Evolutionary conservation across 1,140 invertebrate genomes (phyloP).

Genomic region (Diachasma alloeum): DNA sequence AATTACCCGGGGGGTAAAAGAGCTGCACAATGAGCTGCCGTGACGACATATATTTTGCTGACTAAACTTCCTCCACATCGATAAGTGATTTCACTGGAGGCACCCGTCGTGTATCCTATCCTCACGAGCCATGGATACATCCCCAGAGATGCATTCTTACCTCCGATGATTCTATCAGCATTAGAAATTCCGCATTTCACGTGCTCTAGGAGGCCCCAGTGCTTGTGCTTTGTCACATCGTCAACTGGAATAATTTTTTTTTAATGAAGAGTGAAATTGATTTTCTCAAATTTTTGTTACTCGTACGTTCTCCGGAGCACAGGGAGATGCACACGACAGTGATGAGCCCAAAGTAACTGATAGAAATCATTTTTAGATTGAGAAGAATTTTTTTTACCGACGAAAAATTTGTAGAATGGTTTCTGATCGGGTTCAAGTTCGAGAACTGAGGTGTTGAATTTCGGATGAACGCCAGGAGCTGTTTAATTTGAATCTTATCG

Average conservation of each 20-base stretch:
- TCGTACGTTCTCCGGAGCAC: too few relatives aligned
- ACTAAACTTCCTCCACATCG: conserved; percentile 74
- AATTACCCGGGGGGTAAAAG: conserved; percentile 58
- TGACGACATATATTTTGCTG: conserved; percentile 69
- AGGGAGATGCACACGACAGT: too few relatives aligned
- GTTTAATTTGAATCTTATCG: background rate
- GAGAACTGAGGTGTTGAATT: background rate
- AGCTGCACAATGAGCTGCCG: conserved; percentile 74
- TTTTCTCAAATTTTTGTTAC: background rate
- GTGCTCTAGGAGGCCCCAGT: conserved; percentile 57
- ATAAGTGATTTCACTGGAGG: conserved; percentile 46
- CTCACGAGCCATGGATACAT: conserved; percentile 76
- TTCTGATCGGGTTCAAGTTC: background rate
- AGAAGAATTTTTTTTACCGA: too few relatives aligned
- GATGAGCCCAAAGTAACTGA: too few relatives aligned
- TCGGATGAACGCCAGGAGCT: background rate
- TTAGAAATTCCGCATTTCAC: conserved; percentile 67
- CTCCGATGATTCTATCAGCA: conserved; percentile 71
- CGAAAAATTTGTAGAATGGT: background rate
- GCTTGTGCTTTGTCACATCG: conserved; percentile 48
- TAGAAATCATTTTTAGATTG: too few relatives aligned
- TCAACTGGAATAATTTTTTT: background rate
- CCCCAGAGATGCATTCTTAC: conserved; percentile 67
- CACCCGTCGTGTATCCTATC: conserved; percentile 68
- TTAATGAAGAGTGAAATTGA: too few relatives aligned